phyloP scores from a whole-genome alignment of 2,113 vertebrate species.

The Strigops habroptila region DNA sequence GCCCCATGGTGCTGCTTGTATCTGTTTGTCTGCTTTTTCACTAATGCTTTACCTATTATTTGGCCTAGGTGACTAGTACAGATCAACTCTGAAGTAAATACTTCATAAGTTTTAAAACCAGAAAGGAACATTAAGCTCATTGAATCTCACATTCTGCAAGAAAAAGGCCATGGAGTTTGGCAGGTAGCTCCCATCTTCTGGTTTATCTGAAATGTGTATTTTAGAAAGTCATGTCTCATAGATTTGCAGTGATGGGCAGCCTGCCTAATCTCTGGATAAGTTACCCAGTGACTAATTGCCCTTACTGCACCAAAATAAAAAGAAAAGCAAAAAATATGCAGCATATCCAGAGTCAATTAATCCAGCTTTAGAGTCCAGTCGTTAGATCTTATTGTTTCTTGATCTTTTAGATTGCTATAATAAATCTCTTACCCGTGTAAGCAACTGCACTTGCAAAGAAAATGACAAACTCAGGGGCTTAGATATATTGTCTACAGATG shows the following conservation, averaged over 20 bases:
- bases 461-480: not conserved
- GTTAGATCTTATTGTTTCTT: conserved; percentile 21
- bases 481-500: conserved; percentile 44
- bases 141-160: not conserved
- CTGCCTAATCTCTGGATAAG: not conserved
- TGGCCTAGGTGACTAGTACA: not conserved
- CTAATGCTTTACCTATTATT: not conserved
- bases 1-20: not conserved
- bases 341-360: conserved; percentile 2
- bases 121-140: not conserved
- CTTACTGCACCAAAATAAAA: not conserved
- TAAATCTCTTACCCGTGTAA: conserved; percentile 14
- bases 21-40: not conserved
- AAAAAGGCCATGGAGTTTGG: not conserved
- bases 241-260: not conserved
- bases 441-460: not conserved
- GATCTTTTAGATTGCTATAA: conserved; percentile 25
- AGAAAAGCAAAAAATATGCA: not conserved
- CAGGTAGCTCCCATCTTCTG: not conserved
- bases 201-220: not conserved
- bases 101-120: not conserved
- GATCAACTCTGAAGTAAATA: not conserved
- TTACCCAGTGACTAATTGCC: not conserved
- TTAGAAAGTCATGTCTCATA: not conserved
- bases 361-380: not conserved